Percentiles rank a stretch among this genome's conserved stretches.
These are phyloP conservation scores for Saccostrea echinata DNA, from an alignment of 1,140 invertebrate species.

Conservation along the genomic window DNA sequence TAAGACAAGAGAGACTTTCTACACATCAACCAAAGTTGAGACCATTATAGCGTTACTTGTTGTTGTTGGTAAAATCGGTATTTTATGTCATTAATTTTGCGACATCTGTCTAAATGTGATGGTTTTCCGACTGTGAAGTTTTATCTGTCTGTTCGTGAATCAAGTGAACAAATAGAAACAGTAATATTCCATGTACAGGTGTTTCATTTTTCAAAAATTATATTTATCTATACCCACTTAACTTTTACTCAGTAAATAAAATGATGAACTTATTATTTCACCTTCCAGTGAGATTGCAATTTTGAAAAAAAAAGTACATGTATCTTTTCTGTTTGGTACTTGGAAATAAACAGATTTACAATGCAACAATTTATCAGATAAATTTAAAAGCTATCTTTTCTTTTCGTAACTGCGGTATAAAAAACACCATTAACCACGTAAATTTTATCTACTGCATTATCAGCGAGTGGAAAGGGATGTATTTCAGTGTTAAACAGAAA, in stretches of 20 bases:
- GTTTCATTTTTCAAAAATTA: slow-evolving; percentile 36
- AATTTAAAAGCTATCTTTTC: background rate
- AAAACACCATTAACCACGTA: background rate
- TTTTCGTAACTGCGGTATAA: background rate
- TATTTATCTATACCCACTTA: slow-evolving; percentile 36
- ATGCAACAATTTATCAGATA: slow-evolving; percentile 27
- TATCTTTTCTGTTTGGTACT: background rate
- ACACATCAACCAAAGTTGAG: background rate
- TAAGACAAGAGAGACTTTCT: background rate
- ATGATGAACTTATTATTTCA: background rate
- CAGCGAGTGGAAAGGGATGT: background rate
- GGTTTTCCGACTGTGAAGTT: slow-evolving; percentile 12
- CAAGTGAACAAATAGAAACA: slow-evolving; percentile 15
- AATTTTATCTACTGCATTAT: background rate
- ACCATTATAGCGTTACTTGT: background rate
- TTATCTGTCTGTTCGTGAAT: slow-evolving; percentile 1
- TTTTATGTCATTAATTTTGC: slow-evolving; percentile 31
- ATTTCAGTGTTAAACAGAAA: slow-evolving; percentile 20
- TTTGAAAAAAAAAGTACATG: background rate
- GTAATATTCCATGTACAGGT: slow-evolving; percentile 20
- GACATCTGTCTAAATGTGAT: slow-evolving; percentile 38
- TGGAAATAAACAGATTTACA: background rate
- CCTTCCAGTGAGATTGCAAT: background rate
- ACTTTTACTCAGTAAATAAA: slow-evolving; percentile 26
- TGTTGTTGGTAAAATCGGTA: slow-evolving; percentile 29